Conservation (phyloP, 2,888 invertebrate species). For the Phragmatobia fuliginosa region DNA sequence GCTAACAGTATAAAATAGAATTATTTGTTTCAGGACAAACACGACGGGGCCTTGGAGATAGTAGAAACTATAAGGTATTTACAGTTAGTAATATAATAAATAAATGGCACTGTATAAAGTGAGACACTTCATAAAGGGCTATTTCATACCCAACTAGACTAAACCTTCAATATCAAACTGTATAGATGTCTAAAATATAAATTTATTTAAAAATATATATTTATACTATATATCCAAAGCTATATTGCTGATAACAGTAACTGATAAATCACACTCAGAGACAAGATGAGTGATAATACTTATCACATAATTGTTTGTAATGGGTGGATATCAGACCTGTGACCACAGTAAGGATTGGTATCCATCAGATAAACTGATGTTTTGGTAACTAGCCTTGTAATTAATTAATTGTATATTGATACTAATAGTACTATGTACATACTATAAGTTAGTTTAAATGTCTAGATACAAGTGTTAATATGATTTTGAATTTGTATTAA, state of each 20-base stretch:
- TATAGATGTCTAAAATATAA: too few species aligned
- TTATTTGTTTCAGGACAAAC: slow-evolving; percentile 91
- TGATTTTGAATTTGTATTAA: too few species aligned
- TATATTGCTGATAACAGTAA: not conserved
- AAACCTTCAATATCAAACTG: not conserved
- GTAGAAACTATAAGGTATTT: slow-evolving; percentile 94
- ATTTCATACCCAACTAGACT: not conserved
- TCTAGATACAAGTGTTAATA: too few species aligned
- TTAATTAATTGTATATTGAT: not conserved
- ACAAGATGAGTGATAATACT: not conserved
- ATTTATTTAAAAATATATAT: too few species aligned
- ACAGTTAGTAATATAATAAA: slow-evolving; percentile 14
- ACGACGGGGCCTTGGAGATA: slow-evolving; percentile 96
- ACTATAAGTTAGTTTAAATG: too few species aligned
- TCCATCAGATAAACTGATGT: not conserved
- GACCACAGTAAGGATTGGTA: not conserved
- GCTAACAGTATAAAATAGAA: slow-evolving; percentile 25
- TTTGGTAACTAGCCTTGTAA: not conserved
- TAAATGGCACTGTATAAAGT: too few species aligned
- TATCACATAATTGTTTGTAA: not conserved
- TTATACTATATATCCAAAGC: not conserved
- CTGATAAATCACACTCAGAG: not conserved
- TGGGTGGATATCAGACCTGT: not conserved
- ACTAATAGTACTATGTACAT: too few species aligned
- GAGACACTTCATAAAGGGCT: not conserved